A percentile compares a stretch with the other conserved stretches of the same genome.
Conservation (phyloP, 2,888 invertebrate genomes). For the Dermolepida albohirtum region DNA sequence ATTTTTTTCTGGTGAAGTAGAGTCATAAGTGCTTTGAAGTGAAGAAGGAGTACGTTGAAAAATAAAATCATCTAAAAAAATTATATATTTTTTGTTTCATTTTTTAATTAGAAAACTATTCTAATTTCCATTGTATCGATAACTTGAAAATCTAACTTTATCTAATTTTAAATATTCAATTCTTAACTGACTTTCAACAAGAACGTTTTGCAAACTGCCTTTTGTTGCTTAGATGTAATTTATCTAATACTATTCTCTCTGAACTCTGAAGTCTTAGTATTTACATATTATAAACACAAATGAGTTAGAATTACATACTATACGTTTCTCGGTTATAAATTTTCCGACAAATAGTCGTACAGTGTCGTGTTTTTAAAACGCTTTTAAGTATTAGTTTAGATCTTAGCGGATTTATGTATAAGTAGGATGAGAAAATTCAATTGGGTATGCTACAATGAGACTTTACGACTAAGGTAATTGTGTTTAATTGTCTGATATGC, state of each 20-base stretch:
- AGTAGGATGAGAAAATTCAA: slow-evolving; percentile 26
- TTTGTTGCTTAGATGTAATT: background rate
- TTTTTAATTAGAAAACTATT: no score
- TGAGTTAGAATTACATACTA: background rate
- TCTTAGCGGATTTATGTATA: slow-evolving; percentile 13
- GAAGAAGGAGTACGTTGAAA: no score
- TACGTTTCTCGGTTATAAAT: slow-evolving; percentile 1
- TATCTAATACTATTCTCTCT: background rate
- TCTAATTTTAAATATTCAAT: no score
- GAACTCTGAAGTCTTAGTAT: no score
- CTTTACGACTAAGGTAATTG: slow-evolving; percentile 11
- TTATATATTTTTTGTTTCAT: no score
- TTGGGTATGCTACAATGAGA: slow-evolving; percentile 10
- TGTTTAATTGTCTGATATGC: slow-evolving; percentile 14
- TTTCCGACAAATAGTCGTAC: background rate
- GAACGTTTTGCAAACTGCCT: background rate
- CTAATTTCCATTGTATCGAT: no score
- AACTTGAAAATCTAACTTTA: no score
- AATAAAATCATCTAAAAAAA: no score
- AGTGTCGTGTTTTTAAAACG: background rate
- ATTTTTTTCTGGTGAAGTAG: no score
- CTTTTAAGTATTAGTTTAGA: background rate
- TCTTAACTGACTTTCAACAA: no score
- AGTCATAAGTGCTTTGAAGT: no score
- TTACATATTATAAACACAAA: no score